Evolutionary conservation across 2,888 invertebrate genomes (phyloP), one percentile per base, ranked within the genome.

Genomic region (Heliothis peltigera): DNA sequence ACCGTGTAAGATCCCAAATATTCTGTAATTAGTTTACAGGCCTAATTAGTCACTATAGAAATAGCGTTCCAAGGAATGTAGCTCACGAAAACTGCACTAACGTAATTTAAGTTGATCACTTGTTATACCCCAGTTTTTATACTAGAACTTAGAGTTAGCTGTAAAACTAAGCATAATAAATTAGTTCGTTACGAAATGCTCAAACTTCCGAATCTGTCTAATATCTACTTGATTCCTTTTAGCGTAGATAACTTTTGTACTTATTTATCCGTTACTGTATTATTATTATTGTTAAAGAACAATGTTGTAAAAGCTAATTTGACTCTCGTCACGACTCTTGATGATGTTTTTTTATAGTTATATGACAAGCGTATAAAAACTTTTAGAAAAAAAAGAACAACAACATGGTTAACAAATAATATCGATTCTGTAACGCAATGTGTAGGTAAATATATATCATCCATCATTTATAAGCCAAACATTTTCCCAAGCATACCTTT

Each of bases 121-220:
- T 35, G 62, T 53, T 49, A 49, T 17, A 61, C 35, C 43, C 42
- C 25, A 28, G 47, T 73, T 62, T 65, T 51, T 60, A 53, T 55
- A 47, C 39, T 76, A 71, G 58, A 12, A 62, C 2, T 55, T 75
- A 72, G 51, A 49, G 15, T 54, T 75, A 79, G 68, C 35, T 62
- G 32, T 76, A 69, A 69, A 61, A 61, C 12, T 61, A 75, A 57
- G 80, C 79, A 82, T 82, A 80, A 82, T 81, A 78, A 67, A 70
- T 72, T 70, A 78, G 70, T 59, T 67, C 22, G 51, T 74, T 75
- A 71, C 51, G 65, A 70, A 75, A 76, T 84, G 88, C 87, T 89
- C 88, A 89, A 88, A 59, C 76, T 72, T 82, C 79, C 78, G 61
- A 79, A 82, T 84, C 87, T 87, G 88, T 89, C 87, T 89, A 88